Evolutionary conservation across 2,113 vertebrate genomes (phyloP).

Genomic region (Sinosuthora webbiana): DNA sequence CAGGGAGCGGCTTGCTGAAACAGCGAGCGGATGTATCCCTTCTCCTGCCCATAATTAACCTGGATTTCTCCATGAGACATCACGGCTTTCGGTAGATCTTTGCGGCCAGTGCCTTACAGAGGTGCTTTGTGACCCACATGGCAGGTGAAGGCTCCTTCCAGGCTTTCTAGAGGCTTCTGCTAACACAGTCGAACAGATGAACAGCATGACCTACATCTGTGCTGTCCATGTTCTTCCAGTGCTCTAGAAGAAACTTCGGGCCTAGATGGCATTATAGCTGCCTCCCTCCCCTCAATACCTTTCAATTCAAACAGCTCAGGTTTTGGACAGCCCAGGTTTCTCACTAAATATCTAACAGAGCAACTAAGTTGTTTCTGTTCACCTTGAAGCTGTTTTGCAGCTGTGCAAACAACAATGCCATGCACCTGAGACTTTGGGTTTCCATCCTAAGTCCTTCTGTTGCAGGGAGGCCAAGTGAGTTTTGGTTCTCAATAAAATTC

Average conservation of each 20-base stretch:
- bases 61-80: background rate
- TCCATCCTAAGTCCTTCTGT: background rate
- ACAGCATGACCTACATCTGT: background rate
- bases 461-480: background rate
- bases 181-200: background rate
- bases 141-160: background rate
- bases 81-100: background rate
- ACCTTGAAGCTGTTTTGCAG: background rate
- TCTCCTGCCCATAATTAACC: background rate
- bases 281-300: background rate
- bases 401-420: background rate
- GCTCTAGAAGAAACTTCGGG: background rate
- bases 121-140: background rate
- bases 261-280: background rate
- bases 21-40: background rate
- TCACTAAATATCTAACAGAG: background rate
- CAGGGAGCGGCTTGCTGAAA: background rate
- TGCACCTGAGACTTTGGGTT: rapidly evolving
- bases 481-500: background rate
- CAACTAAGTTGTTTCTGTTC: background rate
- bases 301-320: background rate
- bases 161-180: background rate
- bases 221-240: background rate
- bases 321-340: background rate
- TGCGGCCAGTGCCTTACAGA: background rate